A percentile compares a stretch with the other conserved stretches of the same genome.
Conservation (phyloP, 2,113 vertebrate genomes). For the Corythornis cristatus region DNA sequence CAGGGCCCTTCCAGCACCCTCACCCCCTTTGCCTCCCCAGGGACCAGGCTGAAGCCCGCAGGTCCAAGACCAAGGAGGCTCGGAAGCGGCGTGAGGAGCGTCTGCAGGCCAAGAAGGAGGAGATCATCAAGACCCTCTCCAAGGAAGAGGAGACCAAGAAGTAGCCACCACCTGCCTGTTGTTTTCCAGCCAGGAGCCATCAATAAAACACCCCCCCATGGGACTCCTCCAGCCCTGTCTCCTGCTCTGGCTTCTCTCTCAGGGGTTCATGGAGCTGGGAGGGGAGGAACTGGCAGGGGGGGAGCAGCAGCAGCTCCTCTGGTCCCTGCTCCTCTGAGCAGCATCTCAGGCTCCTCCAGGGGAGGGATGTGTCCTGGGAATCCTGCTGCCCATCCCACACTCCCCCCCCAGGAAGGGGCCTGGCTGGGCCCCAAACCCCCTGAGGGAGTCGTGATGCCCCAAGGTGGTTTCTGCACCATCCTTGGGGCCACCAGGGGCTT, state of each 20-base stretch:
- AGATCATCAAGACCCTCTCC: constrained; percentile 94
- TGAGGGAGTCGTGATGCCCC: no score
- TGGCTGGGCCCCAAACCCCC: no score
- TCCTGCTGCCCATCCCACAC: neutral
- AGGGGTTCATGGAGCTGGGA: neutral
- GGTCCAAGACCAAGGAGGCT: constrained; percentile 97
- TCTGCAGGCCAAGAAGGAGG: constrained; percentile 96
- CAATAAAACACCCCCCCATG: constrained; percentile 9
- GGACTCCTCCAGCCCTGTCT: neutral
- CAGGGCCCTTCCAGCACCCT: fast-evolving
- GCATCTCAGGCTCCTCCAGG: neutral
- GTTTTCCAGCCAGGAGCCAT: neutral
- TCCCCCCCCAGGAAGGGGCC: neutral
- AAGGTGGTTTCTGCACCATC: neutral
- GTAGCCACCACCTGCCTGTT: constrained; percentile 51
- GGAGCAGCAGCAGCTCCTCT: neutral
- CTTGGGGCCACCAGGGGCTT: fast-evolving
- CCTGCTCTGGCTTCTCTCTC: neutral
- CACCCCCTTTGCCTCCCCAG: constrained; percentile 44
- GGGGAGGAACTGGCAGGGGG: neutral
- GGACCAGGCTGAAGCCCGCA: constrained; percentile 95
- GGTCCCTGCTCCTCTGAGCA: neutral
- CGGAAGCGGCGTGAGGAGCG: constrained; percentile 95
- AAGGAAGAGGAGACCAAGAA: constrained; percentile 98
- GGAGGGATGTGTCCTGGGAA: neutral